Conservation (phyloP, 2,113 vertebrate genomes). For the Xiphorhynchus elegans region DNA sequence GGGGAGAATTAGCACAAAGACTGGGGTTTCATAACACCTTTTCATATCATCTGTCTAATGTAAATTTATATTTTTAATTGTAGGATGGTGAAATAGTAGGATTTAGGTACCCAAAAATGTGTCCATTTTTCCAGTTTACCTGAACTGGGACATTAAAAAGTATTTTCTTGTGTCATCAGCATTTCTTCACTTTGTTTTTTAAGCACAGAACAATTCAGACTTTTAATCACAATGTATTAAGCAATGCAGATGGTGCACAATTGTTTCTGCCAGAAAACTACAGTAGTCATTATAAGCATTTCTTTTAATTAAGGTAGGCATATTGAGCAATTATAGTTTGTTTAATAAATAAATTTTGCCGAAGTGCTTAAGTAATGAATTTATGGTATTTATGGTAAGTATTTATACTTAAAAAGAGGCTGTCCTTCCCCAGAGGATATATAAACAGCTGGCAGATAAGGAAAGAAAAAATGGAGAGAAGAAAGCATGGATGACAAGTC, state of each 20-base stretch:
- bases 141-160: background rate
- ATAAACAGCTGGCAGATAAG: constrained; percentile 18
- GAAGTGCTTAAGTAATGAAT: background rate
- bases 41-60: background rate
- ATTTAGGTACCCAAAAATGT: background rate
- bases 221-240: background rate
- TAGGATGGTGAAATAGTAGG: background rate
- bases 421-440: background rate
- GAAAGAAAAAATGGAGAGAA: background rate
- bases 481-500: background rate
- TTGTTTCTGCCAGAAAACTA: constrained; percentile 10
- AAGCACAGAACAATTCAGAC: background rate
- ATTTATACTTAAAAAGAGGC: background rate
- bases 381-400: too few relatives aligned
- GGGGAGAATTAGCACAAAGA: background rate
- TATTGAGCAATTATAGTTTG: background rate
- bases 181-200: background rate
- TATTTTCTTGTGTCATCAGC: background rate
- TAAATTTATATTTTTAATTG: background rate
- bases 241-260: background rate
- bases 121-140: background rate
- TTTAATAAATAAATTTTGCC: constrained; percentile 27
- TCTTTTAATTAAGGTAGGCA: background rate
- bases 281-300: background rate
- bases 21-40: background rate